Base-by-base conservation (phyloP, 2,797 vertebrate species). In the Okamejei kenojei region DNA sequence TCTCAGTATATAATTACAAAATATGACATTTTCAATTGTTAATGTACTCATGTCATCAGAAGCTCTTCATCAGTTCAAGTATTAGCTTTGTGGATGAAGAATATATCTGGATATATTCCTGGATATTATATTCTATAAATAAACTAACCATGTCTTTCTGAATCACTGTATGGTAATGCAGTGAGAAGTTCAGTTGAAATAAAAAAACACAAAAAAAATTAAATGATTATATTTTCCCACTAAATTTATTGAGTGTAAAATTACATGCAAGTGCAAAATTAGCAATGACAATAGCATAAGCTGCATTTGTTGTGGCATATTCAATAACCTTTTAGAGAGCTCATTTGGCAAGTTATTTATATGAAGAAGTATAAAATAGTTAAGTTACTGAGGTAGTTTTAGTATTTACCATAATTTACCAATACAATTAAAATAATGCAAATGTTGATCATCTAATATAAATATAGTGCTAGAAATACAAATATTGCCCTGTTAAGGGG, bases 231-330 rank as follows among this genome's bases (percentile, higher is more conserved):
- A n/a, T 88, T 32, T 17, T 32, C 68, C 84, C 63, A 7, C n/a
- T 8, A n/a, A 88, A 88, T 54, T 88, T 65, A n/a, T 86, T 86
- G 63, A 86, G 58, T 63, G 38, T 86, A 13, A 63, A 63, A 86
- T 17, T 63, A 58, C 61, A 15, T 17, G 19, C 11, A 54, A 54
- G 45, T 54, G 45, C 45, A 54, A 54, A 54, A 54, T 54, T 54
- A 88, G 58, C 29, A 65, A 84, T 5, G 29, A 0, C 81, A 84
- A 61, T 54, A 84, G 58, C 58, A 65, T 19, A 19, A 84, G 54
- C 61, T 10, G 61, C 54, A 45, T 58, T 58, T 86, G 29, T 61
- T 65, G 54, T 86, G 82, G 29, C 26, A 0, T 15, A 86, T 86
- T 86, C 54, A 86, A 86, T 13, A n/a, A 26, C 9, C 10, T 86